A percentile compares a stretch with the other conserved stretches of the same genome.
These are phyloP conservation scores for Torymus auratus DNA, from an alignment of 2,888 invertebrate species.

Conservation along the genomic window DNA sequence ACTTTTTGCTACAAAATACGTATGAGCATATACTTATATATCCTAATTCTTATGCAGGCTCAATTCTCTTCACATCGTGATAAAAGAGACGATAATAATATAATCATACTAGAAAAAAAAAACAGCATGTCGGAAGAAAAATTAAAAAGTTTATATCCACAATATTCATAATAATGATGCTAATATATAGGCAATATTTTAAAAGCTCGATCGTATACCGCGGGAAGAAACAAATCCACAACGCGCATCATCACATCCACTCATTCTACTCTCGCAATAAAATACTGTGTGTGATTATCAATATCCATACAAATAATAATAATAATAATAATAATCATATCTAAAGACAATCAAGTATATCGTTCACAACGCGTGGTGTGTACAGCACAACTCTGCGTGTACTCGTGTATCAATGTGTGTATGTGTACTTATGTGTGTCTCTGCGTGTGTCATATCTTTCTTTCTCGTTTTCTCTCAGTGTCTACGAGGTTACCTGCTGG, in stretches of 20 bases:
- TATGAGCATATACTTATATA: background rate
- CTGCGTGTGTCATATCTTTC: background rate
- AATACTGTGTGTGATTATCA: conserved; percentile 19
- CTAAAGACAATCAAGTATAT: too few relatives aligned
- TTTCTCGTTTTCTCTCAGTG: background rate
- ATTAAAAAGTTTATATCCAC: conserved; percentile 23
- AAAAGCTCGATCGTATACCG: conserved; percentile 27
- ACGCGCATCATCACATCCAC: background rate
- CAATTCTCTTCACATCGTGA: conserved; percentile 19
- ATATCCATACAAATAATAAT: background rate
- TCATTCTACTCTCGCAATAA: conserved; percentile 13
- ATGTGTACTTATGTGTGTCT: conserved; percentile 11
- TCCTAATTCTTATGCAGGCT: conserved; percentile 7
- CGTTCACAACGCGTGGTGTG: too few relatives aligned
- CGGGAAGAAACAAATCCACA: conserved; percentile 6
- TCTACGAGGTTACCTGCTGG: conserved; percentile 72
- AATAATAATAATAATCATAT: too few relatives aligned
- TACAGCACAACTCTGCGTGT: background rate
- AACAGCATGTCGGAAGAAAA: conserved; percentile 32
- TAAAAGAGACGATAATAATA: conserved; percentile 15
- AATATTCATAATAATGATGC: conserved; percentile 33
- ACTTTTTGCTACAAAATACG: too few relatives aligned
- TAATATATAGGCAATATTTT: conserved; percentile 23
- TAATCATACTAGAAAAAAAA: conserved; percentile 19
- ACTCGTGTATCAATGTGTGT: conserved; percentile 9